Base-by-base conservation (phyloP, 2,888 invertebrate genomes). In the Cephalotes varians region DNA sequence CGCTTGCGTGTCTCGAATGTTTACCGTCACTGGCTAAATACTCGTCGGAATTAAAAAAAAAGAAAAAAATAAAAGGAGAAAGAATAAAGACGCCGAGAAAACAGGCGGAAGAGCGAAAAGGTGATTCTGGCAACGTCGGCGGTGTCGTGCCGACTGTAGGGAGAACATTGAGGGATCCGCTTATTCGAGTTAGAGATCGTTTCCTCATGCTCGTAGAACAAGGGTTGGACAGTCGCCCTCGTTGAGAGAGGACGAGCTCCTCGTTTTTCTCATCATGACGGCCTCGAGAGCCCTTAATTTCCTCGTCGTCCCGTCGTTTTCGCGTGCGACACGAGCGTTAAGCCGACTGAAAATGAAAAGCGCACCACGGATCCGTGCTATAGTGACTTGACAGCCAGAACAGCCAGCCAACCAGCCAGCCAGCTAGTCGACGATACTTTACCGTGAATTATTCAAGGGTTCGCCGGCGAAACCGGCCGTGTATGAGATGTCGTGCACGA, bases 241-340 rank as follows among this genome's bases (percentile, higher is more conserved):
- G 72, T 56, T 56, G 77, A 56, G 72, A 31, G 77, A 72, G 40
- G 54, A 54, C 54, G 73, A 40, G 47, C 80, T 80, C 64, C 82
- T 84, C 76, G 79, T 73, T 74, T 83, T 85, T 76, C 67, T 81
- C 83, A 31, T 67, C 89, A 87, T 90, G 89, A 90, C 90, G 79
- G 79, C 69, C 84, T 89, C 84, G 90, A 90, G 90, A 80, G 87
- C 82, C 89, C 90, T 89, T 90, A 89, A 90, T 90, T 90, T 89
- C 85, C 87, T 83, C 65, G 87, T 76, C 86, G 67, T 47, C 74
- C 72, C 85, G 85, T 83, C 89, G 85, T 90, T 90, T 90, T 90
- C 90, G 90, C 90, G 90, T 90, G 90, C 90, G 90, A 86, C 86
- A 86, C 84, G 89, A 85, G 90, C 85, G 87, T 90, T 89, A 76